These are phyloP conservation scores for Drosophila ogumai DNA, from an alignment of 1,140 invertebrate species.

Conservation along the genomic window DNA sequence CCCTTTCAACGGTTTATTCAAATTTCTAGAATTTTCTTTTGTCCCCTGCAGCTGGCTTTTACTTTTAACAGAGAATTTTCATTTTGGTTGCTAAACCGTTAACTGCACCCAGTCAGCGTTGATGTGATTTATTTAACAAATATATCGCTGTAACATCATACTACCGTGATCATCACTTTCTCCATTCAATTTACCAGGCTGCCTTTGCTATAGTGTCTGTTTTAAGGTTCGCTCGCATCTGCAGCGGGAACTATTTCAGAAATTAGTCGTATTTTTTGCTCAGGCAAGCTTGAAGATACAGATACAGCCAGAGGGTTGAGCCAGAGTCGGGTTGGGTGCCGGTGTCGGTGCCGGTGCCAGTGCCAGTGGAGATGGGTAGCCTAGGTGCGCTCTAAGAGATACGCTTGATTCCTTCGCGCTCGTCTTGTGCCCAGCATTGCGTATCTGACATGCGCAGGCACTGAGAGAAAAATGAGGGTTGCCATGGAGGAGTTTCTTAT, in stretches of 20 bases:
- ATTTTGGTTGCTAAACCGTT: slow-evolving; percentile 24
- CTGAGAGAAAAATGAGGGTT: slow-evolving; percentile 20
- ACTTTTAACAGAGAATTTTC: slow-evolving; percentile 58
- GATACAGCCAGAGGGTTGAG: slow-evolving; percentile 56
- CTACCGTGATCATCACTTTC: slow-evolving; percentile 76
- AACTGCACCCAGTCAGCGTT: slow-evolving; percentile 17
- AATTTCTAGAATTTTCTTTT: slow-evolving; percentile 35
- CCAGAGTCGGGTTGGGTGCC: slow-evolving; percentile 1
- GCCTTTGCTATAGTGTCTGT: slow-evolving; percentile 57
- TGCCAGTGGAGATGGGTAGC: background rate
- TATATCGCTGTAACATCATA: slow-evolving; percentile 48
- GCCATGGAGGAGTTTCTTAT: background rate
- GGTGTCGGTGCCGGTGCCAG: slow-evolving; percentile 1
- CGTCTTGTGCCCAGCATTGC: slow-evolving; percentile 76
- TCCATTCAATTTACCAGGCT: slow-evolving; percentile 67
- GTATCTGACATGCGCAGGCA: slow-evolving; percentile 72
- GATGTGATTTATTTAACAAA: slow-evolving; percentile 75
- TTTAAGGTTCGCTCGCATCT: slow-evolving; percentile 39
- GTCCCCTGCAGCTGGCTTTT: slow-evolving; percentile 19
- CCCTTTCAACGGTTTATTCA: slow-evolving; percentile 28
- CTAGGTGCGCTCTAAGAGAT: slow-evolving; percentile 56
- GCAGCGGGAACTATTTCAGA: slow-evolving; percentile 66
- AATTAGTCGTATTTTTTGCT: slow-evolving; percentile 69
- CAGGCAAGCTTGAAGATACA: slow-evolving; percentile 78
- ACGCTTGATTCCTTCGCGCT: slow-evolving; percentile 75